Conservation (phyloP, 2,113 vertebrate species). For the Athene cunicularia region DNA sequence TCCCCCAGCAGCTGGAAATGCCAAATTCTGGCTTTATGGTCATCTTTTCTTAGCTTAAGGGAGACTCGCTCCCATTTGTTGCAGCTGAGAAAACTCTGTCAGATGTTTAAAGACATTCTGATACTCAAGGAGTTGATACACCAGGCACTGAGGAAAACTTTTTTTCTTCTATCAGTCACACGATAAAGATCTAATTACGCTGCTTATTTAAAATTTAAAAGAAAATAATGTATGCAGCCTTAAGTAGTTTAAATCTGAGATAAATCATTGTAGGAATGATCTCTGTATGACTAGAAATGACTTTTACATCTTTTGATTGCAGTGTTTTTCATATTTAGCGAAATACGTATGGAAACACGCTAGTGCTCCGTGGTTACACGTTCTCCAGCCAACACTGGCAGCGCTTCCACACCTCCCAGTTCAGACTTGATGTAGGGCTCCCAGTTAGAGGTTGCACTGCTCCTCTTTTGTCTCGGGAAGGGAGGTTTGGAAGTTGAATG, state of each 20-base stretch:
- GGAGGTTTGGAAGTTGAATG: background rate
- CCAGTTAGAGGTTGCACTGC: background rate
- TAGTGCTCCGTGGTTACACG: fast-evolving
- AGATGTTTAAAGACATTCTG: background rate
- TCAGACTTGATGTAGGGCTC: background rate
- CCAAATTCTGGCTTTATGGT: background rate
- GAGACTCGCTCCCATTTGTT: background rate
- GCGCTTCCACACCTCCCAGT: background rate
- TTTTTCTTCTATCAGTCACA: background rate
- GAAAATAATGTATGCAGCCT: background rate
- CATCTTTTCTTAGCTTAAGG: background rate
- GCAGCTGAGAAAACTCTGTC: background rate
- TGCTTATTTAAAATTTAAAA: background rate
- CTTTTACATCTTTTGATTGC: background rate
- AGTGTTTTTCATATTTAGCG: background rate
- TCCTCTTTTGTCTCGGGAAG: background rate
- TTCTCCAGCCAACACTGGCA: background rate
- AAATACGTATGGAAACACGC: fast-evolving
- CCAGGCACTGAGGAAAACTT: background rate
- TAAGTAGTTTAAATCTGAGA: background rate
- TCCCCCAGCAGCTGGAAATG: background rate
- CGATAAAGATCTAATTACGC: background rate
- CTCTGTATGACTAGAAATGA: background rate
- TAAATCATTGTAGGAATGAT: background rate
- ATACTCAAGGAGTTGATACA: background rate